Percentiles rank a stretch among this genome's conserved stretches.
Conservation (phyloP, 2,797 vertebrate species). For the Myoxocephalus aenaeus region DNA sequence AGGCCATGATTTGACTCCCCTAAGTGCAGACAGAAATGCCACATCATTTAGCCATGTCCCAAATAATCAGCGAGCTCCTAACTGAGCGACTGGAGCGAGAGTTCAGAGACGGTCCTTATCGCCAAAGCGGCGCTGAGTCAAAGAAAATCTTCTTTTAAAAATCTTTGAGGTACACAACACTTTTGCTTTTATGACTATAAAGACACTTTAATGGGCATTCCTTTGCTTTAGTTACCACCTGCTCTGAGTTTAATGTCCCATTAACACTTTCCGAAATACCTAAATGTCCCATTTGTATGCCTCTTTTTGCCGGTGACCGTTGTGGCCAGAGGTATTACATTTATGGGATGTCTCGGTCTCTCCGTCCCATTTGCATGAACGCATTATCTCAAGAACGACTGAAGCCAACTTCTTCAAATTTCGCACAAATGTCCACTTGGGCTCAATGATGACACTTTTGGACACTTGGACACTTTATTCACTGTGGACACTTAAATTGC, state of each 20-base stretch:
- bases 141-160: conserved; percentile 14
- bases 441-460: neutral
- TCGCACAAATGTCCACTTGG: neutral
- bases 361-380: neutral
- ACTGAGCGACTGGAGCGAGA: conserved; percentile 2
- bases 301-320: neutral
- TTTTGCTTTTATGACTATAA: conserved; percentile 4
- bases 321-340: neutral
- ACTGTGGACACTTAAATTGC: too few relatives aligned
- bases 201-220: neutral
- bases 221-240: conserved; percentile 6
- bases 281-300: neutral
- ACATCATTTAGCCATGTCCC: conserved; percentile 16
- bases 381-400: neutral
- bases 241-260: conserved; percentile 22
- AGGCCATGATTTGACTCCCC: conserved; percentile 15
- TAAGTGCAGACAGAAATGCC: conserved; percentile 5
- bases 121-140: conserved; percentile 6
- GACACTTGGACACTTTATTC: too few relatives aligned
- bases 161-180: conserved; percentile 18
- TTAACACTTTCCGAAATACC: conserved; percentile 7
- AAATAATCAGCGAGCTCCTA: conserved; percentile 24
- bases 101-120: neutral
- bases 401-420: neutral
- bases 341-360: neutral